Base-by-base conservation (phyloP, 2,797 vertebrate species). In the Lithobates pipiens region DNA sequence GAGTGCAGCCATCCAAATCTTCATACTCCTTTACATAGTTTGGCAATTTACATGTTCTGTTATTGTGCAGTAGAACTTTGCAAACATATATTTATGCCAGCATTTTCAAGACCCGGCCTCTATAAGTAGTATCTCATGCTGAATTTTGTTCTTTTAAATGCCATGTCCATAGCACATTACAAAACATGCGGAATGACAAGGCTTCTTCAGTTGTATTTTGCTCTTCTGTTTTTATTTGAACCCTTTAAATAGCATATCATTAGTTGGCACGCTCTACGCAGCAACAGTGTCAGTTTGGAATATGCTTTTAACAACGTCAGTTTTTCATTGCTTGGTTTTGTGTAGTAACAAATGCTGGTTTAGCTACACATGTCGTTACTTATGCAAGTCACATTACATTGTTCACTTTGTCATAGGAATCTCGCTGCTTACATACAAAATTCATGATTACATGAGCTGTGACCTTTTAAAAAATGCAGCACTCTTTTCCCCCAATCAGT, bases 391-490 rank as follows among this genome's bases (percentile, higher is more conserved):
- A 70, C 81, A 89, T 76, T 76, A 80, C 87, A 82, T 85, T 89
- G 88, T 89, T 91, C 68, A 0, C 65, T 57, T 83, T 88, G 88
- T 89, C 87, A 80, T 82, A 36, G 67, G 25, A 88, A 88, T 90
- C 89, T 84, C 89, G 90, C 87, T 88, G 86, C 74, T 84, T 44
- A 86, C 82, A 10, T 91, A 88, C 89, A 87, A 36, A 88, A 90
- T 80, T 88, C 85, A 42, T 86, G 88, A 89, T 36, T 88, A 87
- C 89, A 89, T 83, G 84, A 88, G 85, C 89, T 89, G 9, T 92
- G 90, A 91, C 92, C 91, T 92, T 91, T 92, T 81, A 68, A 68
- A 85, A 73, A 57, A 76, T 23, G 78, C 21, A 5, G 80, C 0
- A 15, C 57, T 82, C 78, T 82, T 89, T 81, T 86, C 78, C 82